A percentile compares a stretch with the other conserved stretches of the same genome.
phyloP scores from a whole-genome alignment of 1,140 invertebrate genomes.

The Andrena cerasifolii region DNA sequence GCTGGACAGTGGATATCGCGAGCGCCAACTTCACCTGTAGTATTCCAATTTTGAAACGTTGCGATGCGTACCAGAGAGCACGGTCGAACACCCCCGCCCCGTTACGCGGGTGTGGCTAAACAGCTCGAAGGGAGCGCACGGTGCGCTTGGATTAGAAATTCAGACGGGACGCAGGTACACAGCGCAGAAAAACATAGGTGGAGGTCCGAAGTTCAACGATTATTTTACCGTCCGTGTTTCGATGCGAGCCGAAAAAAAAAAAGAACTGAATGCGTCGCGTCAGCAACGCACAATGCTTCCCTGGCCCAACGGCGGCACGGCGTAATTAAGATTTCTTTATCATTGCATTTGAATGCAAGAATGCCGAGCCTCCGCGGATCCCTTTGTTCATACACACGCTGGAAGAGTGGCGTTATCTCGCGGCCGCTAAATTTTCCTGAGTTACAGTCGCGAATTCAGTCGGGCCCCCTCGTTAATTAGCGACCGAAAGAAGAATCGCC shows the following conservation, averaged over 20 bases:
- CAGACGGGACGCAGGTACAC: not conserved
- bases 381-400: slow-evolving; percentile 56
- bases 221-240: not conserved
- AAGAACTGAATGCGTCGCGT: not conserved
- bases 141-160: too few species aligned
- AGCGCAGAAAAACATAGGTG: not conserved
- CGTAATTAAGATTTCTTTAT: slow-evolving; percentile 68
- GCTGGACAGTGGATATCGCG: not conserved
- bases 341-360: slow-evolving; percentile 52
- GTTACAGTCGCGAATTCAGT: slow-evolving; percentile 67
- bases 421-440: slow-evolving; percentile 67
- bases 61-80: not conserved
- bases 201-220: too few species aligned
- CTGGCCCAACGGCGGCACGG: not conserved
- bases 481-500: slow-evolving; percentile 68
- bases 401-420: slow-evolving; percentile 61
- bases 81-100: too few species aligned
- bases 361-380: slow-evolving; percentile 27
- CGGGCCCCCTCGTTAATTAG: slow-evolving; percentile 66
- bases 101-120: too few species aligned
- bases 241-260: not conserved
- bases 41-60: not conserved
- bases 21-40: too few species aligned
- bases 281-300: slow-evolving; percentile 1
- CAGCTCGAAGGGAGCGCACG: too few species aligned